A percentile compares a stretch with the other conserved stretches of the same genome.
Conservation (phyloP, 1,140 invertebrate species). For the Cotesia glomerata region DNA sequence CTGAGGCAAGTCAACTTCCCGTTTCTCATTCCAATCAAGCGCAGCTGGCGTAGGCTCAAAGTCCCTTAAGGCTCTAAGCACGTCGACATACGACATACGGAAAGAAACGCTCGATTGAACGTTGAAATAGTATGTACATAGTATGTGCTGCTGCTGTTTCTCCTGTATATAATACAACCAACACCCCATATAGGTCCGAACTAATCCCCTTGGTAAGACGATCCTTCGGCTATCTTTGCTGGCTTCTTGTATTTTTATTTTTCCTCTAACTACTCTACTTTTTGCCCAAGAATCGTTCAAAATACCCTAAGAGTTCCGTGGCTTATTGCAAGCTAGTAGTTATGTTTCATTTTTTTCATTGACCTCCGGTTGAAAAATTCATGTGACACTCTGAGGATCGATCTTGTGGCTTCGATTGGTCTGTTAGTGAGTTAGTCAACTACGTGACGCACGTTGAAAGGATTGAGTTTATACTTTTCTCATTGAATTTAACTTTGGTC, state of each 20-base stretch:
- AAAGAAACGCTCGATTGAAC: slow-evolving; percentile 27
- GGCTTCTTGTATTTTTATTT: slow-evolving; percentile 23
- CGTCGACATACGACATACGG: slow-evolving; percentile 28
- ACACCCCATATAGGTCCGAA: slow-evolving; percentile 29
- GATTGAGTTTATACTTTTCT: background rate
- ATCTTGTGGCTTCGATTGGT: slow-evolving; percentile 4
- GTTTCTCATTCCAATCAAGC: slow-evolving; percentile 26
- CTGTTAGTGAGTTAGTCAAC: background rate
- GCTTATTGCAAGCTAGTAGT: background rate
- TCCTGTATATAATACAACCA: slow-evolving; percentile 28
- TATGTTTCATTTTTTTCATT: background rate
- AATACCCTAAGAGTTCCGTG: background rate
- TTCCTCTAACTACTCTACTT: slow-evolving; percentile 13
- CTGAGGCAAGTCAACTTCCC: slow-evolving; percentile 24
- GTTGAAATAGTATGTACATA: background rate
- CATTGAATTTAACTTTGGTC: background rate
- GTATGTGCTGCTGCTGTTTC: background rate
- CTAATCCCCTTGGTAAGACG: slow-evolving; percentile 35
- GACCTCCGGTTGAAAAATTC: slow-evolving; percentile 7
- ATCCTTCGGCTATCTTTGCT: slow-evolving; percentile 32
- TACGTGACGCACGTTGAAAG: background rate
- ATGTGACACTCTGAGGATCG: background rate
- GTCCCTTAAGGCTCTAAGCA: slow-evolving; percentile 24
- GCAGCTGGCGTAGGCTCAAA: slow-evolving; percentile 25
- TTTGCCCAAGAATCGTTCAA: background rate